Percentiles rank a stretch among this genome's conserved stretches.
phyloP scores from a whole-genome alignment of 2,113 vertebrate genomes.

The Gracilinanus agilis region DNA sequence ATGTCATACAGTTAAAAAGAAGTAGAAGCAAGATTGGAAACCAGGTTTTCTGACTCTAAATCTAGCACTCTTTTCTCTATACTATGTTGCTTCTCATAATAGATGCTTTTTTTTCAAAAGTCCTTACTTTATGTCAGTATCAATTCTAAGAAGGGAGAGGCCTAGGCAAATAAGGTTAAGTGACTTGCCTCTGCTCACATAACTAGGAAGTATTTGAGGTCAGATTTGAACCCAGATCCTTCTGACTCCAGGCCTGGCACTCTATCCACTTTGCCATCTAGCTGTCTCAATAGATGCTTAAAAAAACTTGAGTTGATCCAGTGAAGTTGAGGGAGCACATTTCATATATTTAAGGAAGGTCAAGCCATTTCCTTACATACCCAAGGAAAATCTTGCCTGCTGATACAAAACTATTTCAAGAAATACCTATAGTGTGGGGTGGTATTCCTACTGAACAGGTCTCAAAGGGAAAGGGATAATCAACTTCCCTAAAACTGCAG shows the following conservation, averaged over 20 bases:
- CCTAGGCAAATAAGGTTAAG: too few relatives aligned
- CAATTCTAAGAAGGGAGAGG: too few relatives aligned
- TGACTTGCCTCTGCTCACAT: too few relatives aligned
- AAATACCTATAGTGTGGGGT: slow-evolving; percentile 31
- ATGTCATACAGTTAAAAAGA: background rate
- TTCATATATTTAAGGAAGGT: slow-evolving; percentile 61
- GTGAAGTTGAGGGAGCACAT: slow-evolving; percentile 58
- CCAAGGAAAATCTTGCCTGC: slow-evolving; percentile 41
- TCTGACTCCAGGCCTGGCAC: too few relatives aligned
- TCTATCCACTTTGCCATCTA: too few relatives aligned
- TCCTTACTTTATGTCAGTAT: too few relatives aligned
- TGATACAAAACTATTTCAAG: slow-evolving; percentile 51
- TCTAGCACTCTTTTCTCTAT: background rate
- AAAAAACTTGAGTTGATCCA: background rate
- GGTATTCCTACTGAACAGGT: slow-evolving; percentile 43
- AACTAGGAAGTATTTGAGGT: too few relatives aligned
- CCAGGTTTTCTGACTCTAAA: background rate
- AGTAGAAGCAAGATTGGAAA: background rate
- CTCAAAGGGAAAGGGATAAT: slow-evolving; percentile 58
- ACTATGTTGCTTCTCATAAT: background rate
- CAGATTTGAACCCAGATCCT: too few relatives aligned
- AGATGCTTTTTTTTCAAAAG: background rate
- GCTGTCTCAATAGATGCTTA: background rate
- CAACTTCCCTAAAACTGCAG: slow-evolving; percentile 35
- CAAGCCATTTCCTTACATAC: slow-evolving; percentile 46